These are phyloP conservation scores for Atherix ibis DNA, from an alignment of 2,888 invertebrate species.

Conservation along the genomic window DNA sequence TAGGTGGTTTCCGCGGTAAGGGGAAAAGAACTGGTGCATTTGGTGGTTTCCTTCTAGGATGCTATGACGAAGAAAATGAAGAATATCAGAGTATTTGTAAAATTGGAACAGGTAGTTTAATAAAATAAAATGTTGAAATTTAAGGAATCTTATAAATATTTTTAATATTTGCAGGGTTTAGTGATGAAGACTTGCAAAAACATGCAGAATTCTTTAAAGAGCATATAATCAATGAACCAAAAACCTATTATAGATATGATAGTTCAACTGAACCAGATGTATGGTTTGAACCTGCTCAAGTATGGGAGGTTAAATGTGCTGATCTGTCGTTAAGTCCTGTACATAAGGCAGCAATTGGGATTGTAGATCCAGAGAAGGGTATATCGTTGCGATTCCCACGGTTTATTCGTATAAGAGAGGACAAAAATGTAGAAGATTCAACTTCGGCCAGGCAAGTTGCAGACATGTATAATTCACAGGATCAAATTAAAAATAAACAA, in stretches of 20 bases:
- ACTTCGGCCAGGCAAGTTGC: constrained; percentile 81
- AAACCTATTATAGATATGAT: constrained; percentile 71
- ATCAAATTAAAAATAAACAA: constrained; percentile 65
- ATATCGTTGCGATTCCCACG: constrained; percentile 89
- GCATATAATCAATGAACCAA: constrained; percentile 57
- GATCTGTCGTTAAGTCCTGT: constrained; percentile 93
- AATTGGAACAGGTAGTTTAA: constrained; percentile 41
- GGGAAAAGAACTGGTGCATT: constrained; percentile 86
- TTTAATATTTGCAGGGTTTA: constrained; percentile 92
- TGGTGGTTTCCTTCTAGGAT: constrained; percentile 91
- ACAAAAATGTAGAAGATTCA: constrained; percentile 85
- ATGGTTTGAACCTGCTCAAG: constrained; percentile 75
- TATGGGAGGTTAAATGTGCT: constrained; percentile 96
- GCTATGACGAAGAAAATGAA: constrained; percentile 78
- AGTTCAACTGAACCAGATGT: constrained; percentile 59
- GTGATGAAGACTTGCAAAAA: constrained; percentile 68
- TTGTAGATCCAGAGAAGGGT: constrained; percentile 79
- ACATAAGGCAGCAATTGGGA: constrained; percentile 75
- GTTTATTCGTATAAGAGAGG: constrained; percentile 76
- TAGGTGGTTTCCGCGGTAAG: constrained; percentile 85
- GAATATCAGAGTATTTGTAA: constrained; percentile 88
- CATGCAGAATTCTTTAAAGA: constrained; percentile 62
- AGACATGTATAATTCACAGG: constrained; percentile 80
- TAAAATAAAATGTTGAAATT: too few species aligned
- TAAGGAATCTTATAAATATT: too few species aligned